These are phyloP conservation scores for Gracilinanus agilis DNA, from an alignment of 2,113 vertebrate genomes.

Conservation along the genomic window DNA sequence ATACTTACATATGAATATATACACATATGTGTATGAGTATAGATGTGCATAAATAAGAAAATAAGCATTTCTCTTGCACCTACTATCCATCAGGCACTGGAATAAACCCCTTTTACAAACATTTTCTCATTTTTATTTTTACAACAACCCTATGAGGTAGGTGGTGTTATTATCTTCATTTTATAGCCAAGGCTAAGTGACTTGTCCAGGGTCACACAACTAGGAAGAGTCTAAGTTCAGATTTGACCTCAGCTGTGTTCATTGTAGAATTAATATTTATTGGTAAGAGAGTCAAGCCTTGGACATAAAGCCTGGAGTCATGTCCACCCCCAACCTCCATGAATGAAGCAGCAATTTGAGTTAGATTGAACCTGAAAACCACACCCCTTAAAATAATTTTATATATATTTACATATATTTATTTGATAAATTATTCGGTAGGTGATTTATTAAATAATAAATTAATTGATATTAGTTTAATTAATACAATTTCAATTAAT, in stretches of 20 bases:
- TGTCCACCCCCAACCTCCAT: background rate
- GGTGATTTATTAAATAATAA: too few species aligned
- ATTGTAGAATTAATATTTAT: background rate
- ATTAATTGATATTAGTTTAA: too few species aligned
- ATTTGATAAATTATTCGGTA: too few species aligned
- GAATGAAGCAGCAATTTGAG: background rate
- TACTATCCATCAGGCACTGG: background rate
- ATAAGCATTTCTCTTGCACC: background rate
- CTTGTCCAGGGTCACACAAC: background rate
- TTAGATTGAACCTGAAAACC: background rate
- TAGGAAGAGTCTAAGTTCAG: background rate
- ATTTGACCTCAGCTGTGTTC: background rate
- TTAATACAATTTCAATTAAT: too few species aligned
- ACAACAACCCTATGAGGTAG: background rate
- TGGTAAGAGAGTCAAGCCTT: background rate
- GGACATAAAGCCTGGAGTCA: background rate
- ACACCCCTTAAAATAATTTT: background rate
- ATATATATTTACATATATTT: too few species aligned
- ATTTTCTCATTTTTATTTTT: background rate
- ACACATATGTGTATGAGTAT: too few species aligned
- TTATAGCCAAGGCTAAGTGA: background rate
- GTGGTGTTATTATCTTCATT: background rate
- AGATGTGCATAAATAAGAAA: background rate
- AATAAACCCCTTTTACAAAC: background rate
- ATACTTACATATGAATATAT: too few species aligned